Percentiles rank a stretch among this genome's conserved stretches.
phyloP scores from a whole-genome alignment of 2,797 vertebrate species.

The Pangasius sanitwongsei region DNA sequence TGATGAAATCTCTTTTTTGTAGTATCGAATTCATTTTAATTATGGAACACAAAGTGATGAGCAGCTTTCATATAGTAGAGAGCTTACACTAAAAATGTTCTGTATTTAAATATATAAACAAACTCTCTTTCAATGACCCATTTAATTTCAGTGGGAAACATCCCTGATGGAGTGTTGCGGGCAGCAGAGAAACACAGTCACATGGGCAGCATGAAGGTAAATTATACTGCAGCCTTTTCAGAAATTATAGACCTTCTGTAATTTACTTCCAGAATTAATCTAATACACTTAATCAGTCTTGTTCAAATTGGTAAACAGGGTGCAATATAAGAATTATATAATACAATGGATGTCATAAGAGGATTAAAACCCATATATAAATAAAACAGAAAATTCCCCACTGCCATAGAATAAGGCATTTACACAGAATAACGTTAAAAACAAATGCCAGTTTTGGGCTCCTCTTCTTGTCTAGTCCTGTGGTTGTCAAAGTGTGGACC shows the following conservation, averaged over 20 bases:
- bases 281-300: not conserved
- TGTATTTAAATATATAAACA: not conserved
- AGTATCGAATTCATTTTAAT: not conserved
- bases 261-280: not conserved
- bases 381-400: not conserved
- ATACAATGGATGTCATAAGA: not conserved
- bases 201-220: slow-evolving; percentile 97
- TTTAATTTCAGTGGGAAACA: slow-evolving; percentile 76
- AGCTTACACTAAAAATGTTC: not conserved
- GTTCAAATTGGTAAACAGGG: not conserved
- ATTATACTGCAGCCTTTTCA: not conserved
- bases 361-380: not conserved
- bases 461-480: not conserved
- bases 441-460: not conserved
- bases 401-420: not conserved
- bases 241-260: not conserved
- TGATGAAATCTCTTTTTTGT: not conserved
- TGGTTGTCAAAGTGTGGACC: not conserved
- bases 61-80: not conserved
- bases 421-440: not conserved
- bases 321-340: not conserved
- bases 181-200: slow-evolving; percentile 93
- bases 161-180: slow-evolving; percentile 89
- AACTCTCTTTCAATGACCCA: not conserved
- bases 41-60: slow-evolving; percentile 1